These are phyloP conservation scores for Gastrophryne carolinensis DNA, from an alignment of 2,797 vertebrate genomes.

Conservation along the genomic window DNA sequence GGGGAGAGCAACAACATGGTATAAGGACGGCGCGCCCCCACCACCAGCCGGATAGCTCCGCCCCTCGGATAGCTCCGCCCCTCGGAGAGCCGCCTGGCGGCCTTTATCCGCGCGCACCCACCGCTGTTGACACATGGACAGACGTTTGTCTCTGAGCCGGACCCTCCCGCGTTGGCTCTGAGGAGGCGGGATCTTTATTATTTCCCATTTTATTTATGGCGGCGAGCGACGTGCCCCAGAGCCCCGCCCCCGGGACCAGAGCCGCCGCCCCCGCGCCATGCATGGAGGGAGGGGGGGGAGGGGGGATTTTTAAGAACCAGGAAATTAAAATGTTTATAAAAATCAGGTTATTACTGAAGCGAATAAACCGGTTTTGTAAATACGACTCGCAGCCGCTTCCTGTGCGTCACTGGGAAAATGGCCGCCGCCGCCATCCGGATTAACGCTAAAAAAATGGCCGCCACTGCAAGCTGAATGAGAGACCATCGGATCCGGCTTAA, in stretches of 20 bases:
- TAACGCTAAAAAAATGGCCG: conserved; percentile 55
- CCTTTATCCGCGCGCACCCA: too few species aligned
- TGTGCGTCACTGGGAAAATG: too few species aligned
- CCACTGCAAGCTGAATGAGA: background rate
- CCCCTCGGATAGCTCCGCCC: too few species aligned
- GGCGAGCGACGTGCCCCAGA: conserved; percentile 6
- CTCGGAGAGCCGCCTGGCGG: too few species aligned
- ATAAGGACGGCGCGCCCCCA: conserved; percentile 78
- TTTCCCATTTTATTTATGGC: conserved; percentile 65
- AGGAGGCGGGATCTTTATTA: conserved; percentile 51
- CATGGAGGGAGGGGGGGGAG: conserved; percentile 62
- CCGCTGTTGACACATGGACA: too few species aligned
- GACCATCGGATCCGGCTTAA: background rate
- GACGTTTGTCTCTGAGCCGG: too few species aligned
- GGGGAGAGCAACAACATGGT: conserved; percentile 98
- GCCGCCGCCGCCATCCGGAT: too few species aligned
- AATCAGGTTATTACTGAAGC: conserved; percentile 59
- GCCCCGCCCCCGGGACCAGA: conserved; percentile 53
- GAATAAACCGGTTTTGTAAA: conserved; percentile 69
- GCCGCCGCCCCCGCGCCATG: conserved; percentile 52
- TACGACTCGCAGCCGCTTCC: too few species aligned
- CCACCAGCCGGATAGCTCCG: too few species aligned
- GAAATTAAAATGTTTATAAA: conserved; percentile 8
- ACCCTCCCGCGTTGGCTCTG: too few species aligned
- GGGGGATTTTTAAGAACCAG: conserved; percentile 55